These are phyloP conservation scores for Malthinus seriepunctatus DNA, from an alignment of 2,888 invertebrate species.

Conservation along the genomic window DNA sequence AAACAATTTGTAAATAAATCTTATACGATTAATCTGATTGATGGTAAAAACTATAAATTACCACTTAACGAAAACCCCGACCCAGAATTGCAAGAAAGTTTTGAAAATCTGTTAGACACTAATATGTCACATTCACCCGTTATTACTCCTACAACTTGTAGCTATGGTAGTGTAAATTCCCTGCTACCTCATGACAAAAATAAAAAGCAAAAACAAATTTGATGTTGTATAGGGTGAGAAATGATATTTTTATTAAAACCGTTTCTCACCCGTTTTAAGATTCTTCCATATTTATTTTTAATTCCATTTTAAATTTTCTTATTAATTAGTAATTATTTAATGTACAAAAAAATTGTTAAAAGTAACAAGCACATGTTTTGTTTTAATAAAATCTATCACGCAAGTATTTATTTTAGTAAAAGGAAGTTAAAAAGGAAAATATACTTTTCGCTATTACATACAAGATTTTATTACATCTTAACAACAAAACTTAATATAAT, in stretches of 20 bases:
- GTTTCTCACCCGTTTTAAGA: constrained; percentile 7
- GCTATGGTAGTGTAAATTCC: constrained; percentile 49
- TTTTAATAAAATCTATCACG: too few relatives aligned
- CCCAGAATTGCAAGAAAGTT: constrained; percentile 17
- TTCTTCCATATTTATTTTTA: not conserved
- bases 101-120: not conserved
- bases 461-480: too few relatives aligned
- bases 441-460: too few relatives aligned
- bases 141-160: constrained; percentile 36
- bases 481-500: too few relatives aligned
- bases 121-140: constrained; percentile 15
- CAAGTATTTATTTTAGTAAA: too few relatives aligned
- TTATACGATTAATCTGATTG: not conserved
- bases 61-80: not conserved
- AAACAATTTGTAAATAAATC: constrained; percentile 14
- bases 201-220: constrained; percentile 48
- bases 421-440: too few relatives aligned
- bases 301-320: constrained; percentile 1
- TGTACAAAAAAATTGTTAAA: too few relatives aligned
- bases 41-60: not conserved
- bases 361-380: too few relatives aligned
- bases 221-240: constrained; percentile 54
- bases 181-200: constrained; percentile 39
- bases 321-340: not conserved
- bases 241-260: constrained; percentile 6